Conservation (phyloP, 2,888 invertebrate genomes). For the Lochmaea crataegi region DNA sequence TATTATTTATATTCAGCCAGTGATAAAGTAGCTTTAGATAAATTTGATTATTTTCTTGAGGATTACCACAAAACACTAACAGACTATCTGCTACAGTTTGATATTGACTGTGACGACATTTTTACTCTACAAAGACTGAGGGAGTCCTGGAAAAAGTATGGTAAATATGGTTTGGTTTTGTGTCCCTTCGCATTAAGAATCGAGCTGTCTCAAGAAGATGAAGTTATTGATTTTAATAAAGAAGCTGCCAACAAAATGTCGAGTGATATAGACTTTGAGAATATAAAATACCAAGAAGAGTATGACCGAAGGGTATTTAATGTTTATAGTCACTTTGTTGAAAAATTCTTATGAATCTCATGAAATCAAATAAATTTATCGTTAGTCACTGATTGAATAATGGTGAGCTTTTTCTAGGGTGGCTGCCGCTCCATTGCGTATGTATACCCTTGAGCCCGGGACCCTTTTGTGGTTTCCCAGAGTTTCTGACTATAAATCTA, state of each 20-base stretch:
- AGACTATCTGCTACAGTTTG: conserved; percentile 47
- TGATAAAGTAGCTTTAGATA: conserved; percentile 45
- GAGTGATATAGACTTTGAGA: conserved; percentile 30
- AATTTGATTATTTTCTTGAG: conserved; percentile 51
- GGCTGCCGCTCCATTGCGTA: too few species aligned
- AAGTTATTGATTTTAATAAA: conserved; percentile 47
- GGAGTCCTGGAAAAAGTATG: conserved; percentile 50
- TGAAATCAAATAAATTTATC: too few species aligned
- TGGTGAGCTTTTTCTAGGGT: too few species aligned
- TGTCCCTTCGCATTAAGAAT: conserved; percentile 48
- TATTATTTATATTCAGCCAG: conserved; percentile 53
- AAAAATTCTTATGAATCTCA: conserved; percentile 27
- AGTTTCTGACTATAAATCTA: too few species aligned
- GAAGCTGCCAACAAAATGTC: conserved; percentile 38
- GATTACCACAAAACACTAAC: conserved; percentile 50
- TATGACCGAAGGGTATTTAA: conserved; percentile 24
- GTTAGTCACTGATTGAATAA: too few species aligned
- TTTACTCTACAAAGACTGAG: conserved; percentile 47
- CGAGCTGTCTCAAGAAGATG: conserved; percentile 45
- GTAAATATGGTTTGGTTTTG: conserved; percentile 48
- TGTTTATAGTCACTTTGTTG: conserved; percentile 28
- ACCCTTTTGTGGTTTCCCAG: too few species aligned
- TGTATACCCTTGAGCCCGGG: too few species aligned
- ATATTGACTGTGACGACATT: conserved; percentile 43
- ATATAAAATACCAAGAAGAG: conserved; percentile 43